Conservation (phyloP, 2,113 vertebrate species). For the Neotragus moschatus region DNA sequence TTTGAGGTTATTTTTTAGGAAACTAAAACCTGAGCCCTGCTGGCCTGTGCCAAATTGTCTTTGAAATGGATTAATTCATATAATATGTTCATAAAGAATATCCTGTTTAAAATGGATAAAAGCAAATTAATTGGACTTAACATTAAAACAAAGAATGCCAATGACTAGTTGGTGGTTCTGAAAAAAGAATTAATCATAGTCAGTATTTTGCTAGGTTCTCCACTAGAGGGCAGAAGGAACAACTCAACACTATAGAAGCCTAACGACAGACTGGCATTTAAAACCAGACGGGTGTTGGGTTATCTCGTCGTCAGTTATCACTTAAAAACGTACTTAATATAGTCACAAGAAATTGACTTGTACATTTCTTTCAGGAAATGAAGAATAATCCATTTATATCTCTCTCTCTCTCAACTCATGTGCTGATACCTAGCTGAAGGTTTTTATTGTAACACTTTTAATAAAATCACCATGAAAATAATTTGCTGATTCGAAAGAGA, state of each 20-base stretch:
- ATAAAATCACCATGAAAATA: background rate
- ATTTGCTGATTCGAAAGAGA: background rate
- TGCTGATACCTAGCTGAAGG: background rate
- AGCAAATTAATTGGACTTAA: conserved; percentile 39
- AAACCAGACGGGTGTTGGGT: background rate
- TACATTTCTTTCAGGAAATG: conserved; percentile 44
- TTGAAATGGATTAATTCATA: conserved; percentile 19
- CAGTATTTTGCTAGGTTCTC: conserved; percentile 18
- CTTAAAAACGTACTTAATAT: background rate
- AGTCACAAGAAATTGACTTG: background rate
- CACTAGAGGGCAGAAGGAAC: conserved; percentile 70
- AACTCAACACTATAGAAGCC: background rate
- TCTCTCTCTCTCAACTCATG: background rate
- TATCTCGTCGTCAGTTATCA: background rate
- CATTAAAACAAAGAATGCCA: background rate
- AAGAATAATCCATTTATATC: background rate
- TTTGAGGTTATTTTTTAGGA: conserved; percentile 42
- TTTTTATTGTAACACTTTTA: background rate
- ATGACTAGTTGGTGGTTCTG: background rate
- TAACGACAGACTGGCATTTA: background rate
- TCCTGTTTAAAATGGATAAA: conserved; percentile 22
- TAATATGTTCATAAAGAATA: conserved; percentile 18
- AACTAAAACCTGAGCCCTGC: background rate
- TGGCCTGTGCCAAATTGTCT: conserved; percentile 22
- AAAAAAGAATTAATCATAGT: background rate